Evolutionary conservation across 2,888 invertebrate species (phyloP), one percentile per base, ranked within the genome.

Genomic region (Eretmocerus hayati): DNA sequence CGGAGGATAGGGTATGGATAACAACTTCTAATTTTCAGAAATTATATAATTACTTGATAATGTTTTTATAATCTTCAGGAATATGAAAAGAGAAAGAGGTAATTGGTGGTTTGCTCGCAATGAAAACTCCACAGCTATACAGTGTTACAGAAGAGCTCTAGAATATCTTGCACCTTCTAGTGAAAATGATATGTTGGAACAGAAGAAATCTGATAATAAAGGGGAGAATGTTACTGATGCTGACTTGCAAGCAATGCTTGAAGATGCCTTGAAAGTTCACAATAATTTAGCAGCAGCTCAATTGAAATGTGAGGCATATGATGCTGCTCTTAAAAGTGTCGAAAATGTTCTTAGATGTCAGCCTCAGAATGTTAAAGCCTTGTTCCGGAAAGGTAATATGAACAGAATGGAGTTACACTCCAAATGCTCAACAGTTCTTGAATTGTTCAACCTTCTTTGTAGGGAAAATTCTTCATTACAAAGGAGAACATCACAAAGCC

Each of bases 211-310:
- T 13, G 77, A 74, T 3, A 56, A 75, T 13, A 54, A 67, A 5
- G 69, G 73, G 20, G 61, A 66, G 16, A 15, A 50, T 6, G 56
- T 59, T 4, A 74, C 77, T 3, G 79, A 82, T 60, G 72, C 76
- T 19, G 80, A 81, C 48, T 66, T 86, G 37, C 81, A 84, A 61
- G 71, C 77, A 31, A 65, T 93, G 42, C 65, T 91, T 23, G 89
- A 90, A 45, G 88, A 90, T 63, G 75, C 90, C 55, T 74, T 92
- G 43, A 83, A 88, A 62, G 88, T 91, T 2, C 85, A 87, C 62
- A 94, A 94, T 67, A 95, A 95, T 68, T 81, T 94, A 77, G 92
- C 93, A 13, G 90, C 90, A 54, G 89, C 92, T 13, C 93, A 94
- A 73, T 78, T 94, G 57, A 92, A 90, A 76, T 84, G 88, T 32